phyloP scores from a whole-genome alignment of 92 coral and sea anemone species.

The Hydrozoanthus gracilis region DNA sequence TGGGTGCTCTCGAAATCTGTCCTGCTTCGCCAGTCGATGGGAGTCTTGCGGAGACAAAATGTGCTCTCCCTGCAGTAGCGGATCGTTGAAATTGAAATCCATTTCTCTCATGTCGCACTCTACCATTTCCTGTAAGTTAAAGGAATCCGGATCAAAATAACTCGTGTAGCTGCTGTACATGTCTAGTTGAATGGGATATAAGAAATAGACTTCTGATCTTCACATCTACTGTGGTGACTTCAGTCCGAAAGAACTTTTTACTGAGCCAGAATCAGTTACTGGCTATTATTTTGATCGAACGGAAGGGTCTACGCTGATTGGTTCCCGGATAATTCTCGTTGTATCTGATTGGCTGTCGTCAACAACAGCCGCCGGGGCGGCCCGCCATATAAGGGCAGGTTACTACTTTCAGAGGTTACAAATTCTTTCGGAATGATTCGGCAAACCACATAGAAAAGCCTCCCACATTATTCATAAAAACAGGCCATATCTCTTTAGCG shows the following conservation, averaged over 20 bases:
- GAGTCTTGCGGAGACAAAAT: conserved; percentile 68
- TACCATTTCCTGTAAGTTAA: conserved; percentile 94
- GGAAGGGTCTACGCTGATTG: conserved; percentile 77
- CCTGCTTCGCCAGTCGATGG: conserved; percentile 84
- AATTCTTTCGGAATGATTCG: conserved; percentile 91
- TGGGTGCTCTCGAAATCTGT: conserved; percentile 75
- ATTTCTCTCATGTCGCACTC: conserved; percentile 96
- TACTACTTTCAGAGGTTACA: conserved; percentile 99
- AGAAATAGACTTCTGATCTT: conserved; percentile 48
- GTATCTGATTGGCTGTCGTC: conserved; percentile 85
- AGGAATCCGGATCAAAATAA: conserved; percentile 82
- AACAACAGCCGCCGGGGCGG: conserved; percentile 91
- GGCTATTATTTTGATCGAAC: conserved; percentile 91
- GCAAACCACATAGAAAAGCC: conserved; percentile 59
- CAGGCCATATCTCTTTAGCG: conserved; percentile 12
- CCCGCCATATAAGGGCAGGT: conserved; percentile 95
- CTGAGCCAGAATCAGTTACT: conserved; percentile 97
- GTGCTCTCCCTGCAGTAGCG: conserved; percentile 84
- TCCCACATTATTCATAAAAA: conserved; percentile 49
- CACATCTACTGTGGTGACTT: conserved; percentile 42
- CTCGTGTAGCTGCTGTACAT: conserved; percentile 85
- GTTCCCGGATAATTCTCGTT: conserved; percentile 70
- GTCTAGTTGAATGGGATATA: conserved; percentile 53
- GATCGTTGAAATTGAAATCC: conserved; percentile 98
- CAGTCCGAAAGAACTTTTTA: conserved; percentile 63